A percentile compares a stretch with the other conserved stretches of the same genome.
Evolutionary conservation across 2,797 vertebrate species (phyloP).

Genomic region (Melanotaenia trifasciata): DNA sequence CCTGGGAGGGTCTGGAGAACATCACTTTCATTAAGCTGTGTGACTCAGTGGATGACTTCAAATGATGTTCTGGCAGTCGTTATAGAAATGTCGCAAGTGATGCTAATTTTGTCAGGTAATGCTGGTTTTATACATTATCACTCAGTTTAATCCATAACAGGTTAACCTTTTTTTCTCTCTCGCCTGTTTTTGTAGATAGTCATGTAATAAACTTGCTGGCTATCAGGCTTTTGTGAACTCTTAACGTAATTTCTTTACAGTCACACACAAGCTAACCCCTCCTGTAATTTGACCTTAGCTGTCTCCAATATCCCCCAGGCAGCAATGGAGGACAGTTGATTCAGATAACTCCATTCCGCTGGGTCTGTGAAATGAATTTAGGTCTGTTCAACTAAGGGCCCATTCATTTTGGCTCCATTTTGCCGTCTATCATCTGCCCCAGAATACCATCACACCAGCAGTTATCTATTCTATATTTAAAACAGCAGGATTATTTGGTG

Average conservation of each 20-base stretch:
- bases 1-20: conserved; percentile 53
- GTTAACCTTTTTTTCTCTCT: conserved; percentile 1
- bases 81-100: background rate
- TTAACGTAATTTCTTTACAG: conserved; percentile 52
- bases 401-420: conserved; percentile 76
- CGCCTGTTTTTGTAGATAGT: conserved; percentile 17
- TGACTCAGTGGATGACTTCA: conserved; percentile 15
- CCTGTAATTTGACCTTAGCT: conserved; percentile 77
- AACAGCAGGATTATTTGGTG: conserved; percentile 71
- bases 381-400: conserved; percentile 71
- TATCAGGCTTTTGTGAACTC: conserved; percentile 44
- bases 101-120: background rate
- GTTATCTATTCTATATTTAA: conserved; percentile 79
- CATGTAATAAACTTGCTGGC: conserved; percentile 14
- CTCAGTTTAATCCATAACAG: conserved; percentile 13
- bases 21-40: conserved; percentile 28
- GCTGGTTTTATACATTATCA: conserved; percentile 27
- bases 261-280: conserved; percentile 56
- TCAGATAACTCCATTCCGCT: conserved; percentile 77
- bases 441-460: conserved; percentile 67
- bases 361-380: conserved; percentile 77
- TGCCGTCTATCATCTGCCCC: conserved; percentile 66
- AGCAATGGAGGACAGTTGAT: conserved; percentile 74
- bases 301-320: conserved; percentile 74
- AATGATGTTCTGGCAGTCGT: conserved; percentile 12